A percentile compares a stretch with the other conserved stretches of the same genome.
Evolutionary conservation across 1,140 invertebrate genomes (phyloP).

Genomic region (Drosophila santomea): DNA sequence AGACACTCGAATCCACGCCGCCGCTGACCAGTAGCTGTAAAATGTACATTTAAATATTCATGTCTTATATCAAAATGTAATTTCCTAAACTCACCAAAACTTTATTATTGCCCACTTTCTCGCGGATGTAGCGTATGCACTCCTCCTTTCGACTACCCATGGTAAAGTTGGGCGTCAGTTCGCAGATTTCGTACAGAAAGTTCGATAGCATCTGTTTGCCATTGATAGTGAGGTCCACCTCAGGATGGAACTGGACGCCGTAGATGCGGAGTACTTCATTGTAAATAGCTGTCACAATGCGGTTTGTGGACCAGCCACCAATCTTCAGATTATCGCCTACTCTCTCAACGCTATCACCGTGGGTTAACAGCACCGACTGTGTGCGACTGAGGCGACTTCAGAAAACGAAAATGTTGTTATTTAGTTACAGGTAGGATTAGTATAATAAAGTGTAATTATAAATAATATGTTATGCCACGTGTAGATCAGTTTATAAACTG

Average conservation of each 20-base stretch:
- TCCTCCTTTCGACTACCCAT: conserved; percentile 94
- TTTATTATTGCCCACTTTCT: conserved; percentile 96
- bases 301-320: conserved; percentile 92
- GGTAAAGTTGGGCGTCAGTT: conserved; percentile 94
- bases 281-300: conserved; percentile 94
- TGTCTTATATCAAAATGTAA: not conserved
- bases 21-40: conserved; percentile 95
- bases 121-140: conserved; percentile 97
- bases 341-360: conserved; percentile 97
- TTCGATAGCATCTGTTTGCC: conserved; percentile 97
- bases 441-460: not conserved
- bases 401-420: conserved; percentile 6
- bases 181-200: conserved; percentile 96
- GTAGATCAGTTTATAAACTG: conserved; percentile 80
- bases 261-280: conserved; percentile 96
- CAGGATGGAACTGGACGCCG: conserved; percentile 99
- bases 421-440: not conserved
- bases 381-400: conserved; percentile 93
- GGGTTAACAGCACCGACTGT: conserved; percentile 97
- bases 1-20: conserved; percentile 99
- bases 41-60: not conserved
- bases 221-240: conserved; percentile 95
- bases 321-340: conserved; percentile 94
- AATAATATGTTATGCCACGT: conserved; percentile 71
- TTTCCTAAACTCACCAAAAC: conserved; percentile 91